phyloP scores from a whole-genome alignment of 2,888 invertebrate genomes.

The Sepioteuthis lessoniana region DNA sequence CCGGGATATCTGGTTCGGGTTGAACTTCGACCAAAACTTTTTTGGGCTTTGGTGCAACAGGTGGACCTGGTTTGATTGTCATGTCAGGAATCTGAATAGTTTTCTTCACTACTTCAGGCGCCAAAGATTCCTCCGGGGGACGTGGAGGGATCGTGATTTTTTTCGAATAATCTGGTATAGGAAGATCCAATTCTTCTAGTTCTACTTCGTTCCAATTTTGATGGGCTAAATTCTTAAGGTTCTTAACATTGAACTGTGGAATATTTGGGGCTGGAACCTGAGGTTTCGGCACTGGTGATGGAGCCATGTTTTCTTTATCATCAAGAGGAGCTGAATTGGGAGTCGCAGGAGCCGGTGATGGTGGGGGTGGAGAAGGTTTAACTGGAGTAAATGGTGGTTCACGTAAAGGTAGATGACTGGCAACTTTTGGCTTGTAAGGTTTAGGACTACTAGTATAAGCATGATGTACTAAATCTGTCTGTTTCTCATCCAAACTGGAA shows the following conservation, averaged over 20 bases:
- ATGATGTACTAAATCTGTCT: not conserved
- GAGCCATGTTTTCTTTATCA: constrained; percentile 25
- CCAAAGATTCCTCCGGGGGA: not conserved
- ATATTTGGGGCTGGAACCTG: not conserved
- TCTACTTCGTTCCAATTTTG: not conserved
- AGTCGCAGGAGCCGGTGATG: not conserved
- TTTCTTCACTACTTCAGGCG: not conserved
- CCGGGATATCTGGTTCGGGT: not conserved
- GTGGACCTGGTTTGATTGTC: not conserved
- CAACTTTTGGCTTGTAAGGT: constrained; percentile 25
- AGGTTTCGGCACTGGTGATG: not conserved
- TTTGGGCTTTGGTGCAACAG: not conserved
- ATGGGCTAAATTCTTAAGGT: not conserved
- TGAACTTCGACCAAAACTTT: not conserved
- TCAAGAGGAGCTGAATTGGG: not conserved
- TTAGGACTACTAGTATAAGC: not conserved
- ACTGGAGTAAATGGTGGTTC: not conserved
- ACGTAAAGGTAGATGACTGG: constrained; percentile 40
- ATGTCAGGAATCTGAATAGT: constrained; percentile 40
- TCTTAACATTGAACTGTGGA: not conserved
- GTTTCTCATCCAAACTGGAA: not conserved
- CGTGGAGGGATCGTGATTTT: not conserved
- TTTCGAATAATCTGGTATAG: constrained; percentile 36
- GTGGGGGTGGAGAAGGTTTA: not conserved
- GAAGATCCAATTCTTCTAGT: constrained; percentile 11